Evolutionary conservation across 37 sponge, comb jelly and placozoan species (phyloP), one percentile per base, ranked within the genome.

Genomic region (Diacarnus erythraeanus): DNA sequence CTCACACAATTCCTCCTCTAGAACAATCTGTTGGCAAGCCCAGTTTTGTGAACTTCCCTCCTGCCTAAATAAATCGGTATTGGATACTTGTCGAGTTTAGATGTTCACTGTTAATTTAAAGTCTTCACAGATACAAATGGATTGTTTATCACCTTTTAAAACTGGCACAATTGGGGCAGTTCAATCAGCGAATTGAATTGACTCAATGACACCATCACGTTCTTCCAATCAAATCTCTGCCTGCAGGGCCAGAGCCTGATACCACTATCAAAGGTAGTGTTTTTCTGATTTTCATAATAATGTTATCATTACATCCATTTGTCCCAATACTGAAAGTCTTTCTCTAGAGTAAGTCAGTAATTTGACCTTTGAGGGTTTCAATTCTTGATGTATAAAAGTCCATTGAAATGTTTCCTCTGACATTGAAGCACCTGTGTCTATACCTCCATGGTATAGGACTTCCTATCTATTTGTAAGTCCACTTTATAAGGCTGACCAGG

Each of bases 151-250:
- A 21, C 38, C 8, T 57, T 86, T 86, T 69, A 70, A 22, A 0
- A 86, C 70, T 33, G 80, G 37, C 27, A 86, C 80, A 27, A 86
- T 64, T n/a, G 80, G 87, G 3, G 87, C 64, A 29, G 80, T 78
- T 80, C 87, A 86, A 36, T 75, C 75, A 27, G 80, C 54, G 15
- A 64, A 59, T 80, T 78, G 69, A 31, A 86, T 69, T 18, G 80
- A 67, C 31, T 59, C 65, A 4, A 86, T 27, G 18, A 59, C 79
- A 18, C 80, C 80, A 36, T 79, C 27, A 63, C 8, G 6, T 63
- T 29, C 29, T 63, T 9, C 64, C 64, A 63, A 63, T 63, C 64
- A 17, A 63, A 63, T 63, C n/a, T n/a, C n/a, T n/a, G n/a, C n/a
- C n/a, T n/a, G n/a, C 15, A 8, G 27, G n/a, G 15, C 56, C 56